Evolutionary conservation across 1,140 invertebrate genomes (phyloP).

Genomic region (Drosophila aff.): DNA sequence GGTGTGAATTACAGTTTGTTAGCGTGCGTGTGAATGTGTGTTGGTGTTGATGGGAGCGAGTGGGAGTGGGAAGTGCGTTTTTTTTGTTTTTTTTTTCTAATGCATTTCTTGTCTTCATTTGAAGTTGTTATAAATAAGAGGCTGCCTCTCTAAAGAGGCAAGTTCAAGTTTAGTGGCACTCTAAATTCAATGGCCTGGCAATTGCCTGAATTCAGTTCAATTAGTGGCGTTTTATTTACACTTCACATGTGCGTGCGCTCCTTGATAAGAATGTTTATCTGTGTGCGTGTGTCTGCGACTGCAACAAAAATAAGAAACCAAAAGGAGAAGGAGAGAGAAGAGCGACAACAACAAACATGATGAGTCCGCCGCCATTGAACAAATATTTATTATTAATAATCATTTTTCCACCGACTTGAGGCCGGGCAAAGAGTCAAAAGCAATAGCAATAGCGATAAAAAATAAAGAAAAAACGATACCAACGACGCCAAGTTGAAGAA

Average conservation of each 20-base stretch:
- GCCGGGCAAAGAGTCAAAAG: slow-evolving; percentile 11
- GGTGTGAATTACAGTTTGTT: slow-evolving; percentile 18
- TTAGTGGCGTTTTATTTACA: slow-evolving; percentile 55
- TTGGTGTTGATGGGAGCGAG: slow-evolving; percentile 2
- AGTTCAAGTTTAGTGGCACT: slow-evolving; percentile 59
- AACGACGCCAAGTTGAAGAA: slow-evolving; percentile 59
- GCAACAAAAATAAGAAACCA: slow-evolving; percentile 25
- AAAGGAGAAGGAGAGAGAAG: neutral
- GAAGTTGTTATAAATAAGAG: slow-evolving; percentile 38
- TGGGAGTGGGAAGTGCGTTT: slow-evolving; percentile 17
- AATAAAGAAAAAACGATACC: slow-evolving; percentile 26
- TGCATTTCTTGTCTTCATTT: slow-evolving; percentile 48
- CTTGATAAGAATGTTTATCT: slow-evolving; percentile 55
- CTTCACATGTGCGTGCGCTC: slow-evolving; percentile 55
- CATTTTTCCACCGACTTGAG: slow-evolving; percentile 46
- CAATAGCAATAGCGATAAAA: slow-evolving; percentile 50
- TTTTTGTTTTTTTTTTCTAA: slow-evolving; percentile 25
- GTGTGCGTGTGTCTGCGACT: slow-evolving; percentile 13
- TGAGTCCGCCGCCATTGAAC: slow-evolving; percentile 58
- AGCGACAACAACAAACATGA: slow-evolving; percentile 17
- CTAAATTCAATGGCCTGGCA: slow-evolving; percentile 14
- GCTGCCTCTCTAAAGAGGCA: slow-evolving; percentile 16
- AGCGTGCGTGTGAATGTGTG: slow-evolving; percentile 12
- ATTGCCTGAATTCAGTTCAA: slow-evolving; percentile 22
- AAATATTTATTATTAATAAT: slow-evolving; percentile 78